phyloP scores from a whole-genome alignment of 2,888 invertebrate species.

The Dasysyrphus tricinctus region DNA sequence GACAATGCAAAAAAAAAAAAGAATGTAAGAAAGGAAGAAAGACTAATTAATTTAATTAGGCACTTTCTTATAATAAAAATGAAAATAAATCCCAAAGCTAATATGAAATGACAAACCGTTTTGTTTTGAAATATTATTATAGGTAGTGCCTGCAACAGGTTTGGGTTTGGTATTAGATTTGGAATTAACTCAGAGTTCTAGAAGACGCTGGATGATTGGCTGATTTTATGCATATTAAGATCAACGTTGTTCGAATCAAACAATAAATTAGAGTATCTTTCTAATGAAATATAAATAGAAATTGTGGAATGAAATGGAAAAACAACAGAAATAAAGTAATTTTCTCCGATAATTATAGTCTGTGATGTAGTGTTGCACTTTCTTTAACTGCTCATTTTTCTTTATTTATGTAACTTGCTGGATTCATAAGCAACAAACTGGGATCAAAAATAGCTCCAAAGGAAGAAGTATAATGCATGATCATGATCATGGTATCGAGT shows the following conservation, averaged over 20 bases:
- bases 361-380: too few relatives aligned
- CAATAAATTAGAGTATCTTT: too few relatives aligned
- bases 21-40: neutral
- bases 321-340: neutral
- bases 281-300: neutral
- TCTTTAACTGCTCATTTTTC: too few relatives aligned
- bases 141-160: neutral
- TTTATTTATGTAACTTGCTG: too few relatives aligned
- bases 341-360: too few relatives aligned
- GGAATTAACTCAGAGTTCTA: neutral
- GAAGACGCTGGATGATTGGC: neutral
- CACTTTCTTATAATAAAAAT: constrained; percentile 3
- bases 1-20: constrained; percentile 7
- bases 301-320: neutral
- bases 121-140: neutral
- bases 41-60: constrained; percentile 58
- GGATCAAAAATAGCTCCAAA: too few relatives aligned
- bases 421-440: too few relatives aligned
- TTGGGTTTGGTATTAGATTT: neutral
- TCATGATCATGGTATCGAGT: too few relatives aligned
- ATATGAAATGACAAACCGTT: neutral
- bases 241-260: neutral
- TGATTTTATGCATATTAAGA: neutral
- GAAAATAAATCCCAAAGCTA: neutral
- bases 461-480: too few relatives aligned